Conservation (phyloP, 2,888 invertebrate species). For the Epirrita christyi region DNA sequence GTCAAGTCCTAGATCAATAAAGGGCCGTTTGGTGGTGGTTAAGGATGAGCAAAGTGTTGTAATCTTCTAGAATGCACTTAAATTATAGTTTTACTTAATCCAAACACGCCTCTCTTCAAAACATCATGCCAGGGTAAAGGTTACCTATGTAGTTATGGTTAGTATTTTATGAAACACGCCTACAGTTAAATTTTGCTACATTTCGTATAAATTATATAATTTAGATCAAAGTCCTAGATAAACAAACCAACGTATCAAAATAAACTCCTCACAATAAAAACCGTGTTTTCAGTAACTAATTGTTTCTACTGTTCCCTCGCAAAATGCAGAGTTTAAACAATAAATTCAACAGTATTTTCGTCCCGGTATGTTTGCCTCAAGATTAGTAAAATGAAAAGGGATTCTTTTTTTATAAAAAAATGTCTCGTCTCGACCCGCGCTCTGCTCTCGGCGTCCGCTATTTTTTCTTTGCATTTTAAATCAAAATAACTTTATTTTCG, state of each 20-base stretch:
- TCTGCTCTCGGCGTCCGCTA: conserved; percentile 46
- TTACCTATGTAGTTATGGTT: conserved; percentile 21
- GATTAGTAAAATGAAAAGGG: conserved; percentile 72
- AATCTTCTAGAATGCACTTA: conserved; percentile 76
- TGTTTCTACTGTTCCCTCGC: conserved; percentile 25
- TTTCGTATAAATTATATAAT: not conserved
- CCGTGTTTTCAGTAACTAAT: not conserved
- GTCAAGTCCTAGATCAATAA: conserved; percentile 77
- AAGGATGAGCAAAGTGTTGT: conserved; percentile 67
- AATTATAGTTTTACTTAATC: conserved; percentile 76
- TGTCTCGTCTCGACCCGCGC: conserved; percentile 50
- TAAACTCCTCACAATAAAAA: not conserved
- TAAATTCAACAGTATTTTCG: conserved; percentile 51
- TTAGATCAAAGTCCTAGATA: not conserved
- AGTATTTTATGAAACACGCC: conserved; percentile 10
- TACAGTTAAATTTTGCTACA: not conserved
- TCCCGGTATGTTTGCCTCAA: conserved; percentile 52
- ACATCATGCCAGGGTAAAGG: conserved; percentile 13
- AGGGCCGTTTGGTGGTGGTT: conserved; percentile 59
- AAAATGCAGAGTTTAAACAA: conserved; percentile 46
- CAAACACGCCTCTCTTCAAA: conserved; percentile 59
- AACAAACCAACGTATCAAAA: not conserved
- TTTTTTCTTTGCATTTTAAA: conserved; percentile 79
- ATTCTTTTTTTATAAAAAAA: conserved; percentile 60
- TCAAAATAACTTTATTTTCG: conserved; percentile 79